Base-by-base conservation (phyloP, 2,888 invertebrate species). In the Ophioninae sp. region DNA sequence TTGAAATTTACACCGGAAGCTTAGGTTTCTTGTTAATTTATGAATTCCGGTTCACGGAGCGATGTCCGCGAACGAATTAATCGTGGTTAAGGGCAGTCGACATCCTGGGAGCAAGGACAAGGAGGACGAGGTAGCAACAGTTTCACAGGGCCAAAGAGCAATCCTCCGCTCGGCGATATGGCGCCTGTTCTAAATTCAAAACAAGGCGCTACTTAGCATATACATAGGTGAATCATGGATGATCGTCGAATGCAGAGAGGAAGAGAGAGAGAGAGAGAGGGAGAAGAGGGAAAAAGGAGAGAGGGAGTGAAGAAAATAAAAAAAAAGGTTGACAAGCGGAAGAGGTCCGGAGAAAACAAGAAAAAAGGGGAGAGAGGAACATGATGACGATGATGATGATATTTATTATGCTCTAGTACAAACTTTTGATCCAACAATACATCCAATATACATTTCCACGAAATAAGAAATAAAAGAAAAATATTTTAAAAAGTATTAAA, bases 121-220 rank as follows among this genome's bases (percentile, higher is more conserved):
- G 69, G 75, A 17, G 56, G 57, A 21, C 57, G 44, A 20, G 73
- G 67, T 78, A 79, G 72, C 87, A 87, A 86, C 87, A 87, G 89
- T 87, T 85, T 89, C 88, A 88, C 88, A 89, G 88, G 91, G 91
- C 87, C 91, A 92, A 91, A 92, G 92, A 89, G 92, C 91, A 92
- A 91, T 90, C 89, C 88, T 87, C 88, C 90, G 88, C 88, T 89
- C 91, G 91, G 91, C 90, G 91, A 92, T 88, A 92, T 92, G 92
- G 92, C 91, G 91, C 91, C 92, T 92, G 92, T 92, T 92, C 92
- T 92, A 92, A 92, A 92, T 92, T 92, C 92, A 92, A 92, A 92
- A 92, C 92, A 92, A 92, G 92, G 82, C 88, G 90, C 92, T 92
- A 89, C 90, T 92, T 92, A 92, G 92, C 92, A 92, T 92, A 91